Evolutionary conservation across 2,113 vertebrate species (phyloP), one percentile per base, ranked within the genome.

Genomic region (Tapirus terrestris): DNA sequence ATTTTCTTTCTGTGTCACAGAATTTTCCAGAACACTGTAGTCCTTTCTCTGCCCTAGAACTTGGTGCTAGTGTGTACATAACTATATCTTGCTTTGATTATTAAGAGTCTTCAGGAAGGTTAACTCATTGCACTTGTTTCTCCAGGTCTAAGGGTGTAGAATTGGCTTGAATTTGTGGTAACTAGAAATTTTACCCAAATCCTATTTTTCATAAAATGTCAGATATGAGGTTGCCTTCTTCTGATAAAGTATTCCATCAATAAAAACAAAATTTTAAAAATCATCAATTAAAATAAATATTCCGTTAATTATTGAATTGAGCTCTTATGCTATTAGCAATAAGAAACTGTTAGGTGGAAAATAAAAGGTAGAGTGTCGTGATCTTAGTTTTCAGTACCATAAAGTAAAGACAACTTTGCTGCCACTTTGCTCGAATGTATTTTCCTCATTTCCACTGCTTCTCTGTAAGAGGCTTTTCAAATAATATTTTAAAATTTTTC

Each of bases 401-500:
- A 51, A 79, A 91, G 27, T 89, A 31, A 60, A 58, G 73, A 31
- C 60, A 3, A 72, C 43, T 86, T 90, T 75, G 53, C 10, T 21
- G 16, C 31, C 29, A 27, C 31, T 73, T 13, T 58, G 8, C 31
- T 82, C 12, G 27, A 60, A 20, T 70, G n/a, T 60, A 12, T 83
- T 77, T 60, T 63, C 20, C 68, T 65, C 4, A 27, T 83, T 90
- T 84, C 58, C 8, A 33, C 14, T 63, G 31, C 36, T 87, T 75
- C 39, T n/a, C 39, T 91, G 10, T 70, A 65, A 79, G 58, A 95
- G 56, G 27, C 43, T 79, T 87, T 91, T 97, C 56, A 96, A 88
- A 60, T 31, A 83, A 1, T 93, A 39, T 75, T 48, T 94, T n/a
- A 60, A 91, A 39, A 39, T 39, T 39, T 39, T 39, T 80, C 45